Conservation (phyloP, 2,797 vertebrate species). For the Stomatorhinus walkeri region DNA sequence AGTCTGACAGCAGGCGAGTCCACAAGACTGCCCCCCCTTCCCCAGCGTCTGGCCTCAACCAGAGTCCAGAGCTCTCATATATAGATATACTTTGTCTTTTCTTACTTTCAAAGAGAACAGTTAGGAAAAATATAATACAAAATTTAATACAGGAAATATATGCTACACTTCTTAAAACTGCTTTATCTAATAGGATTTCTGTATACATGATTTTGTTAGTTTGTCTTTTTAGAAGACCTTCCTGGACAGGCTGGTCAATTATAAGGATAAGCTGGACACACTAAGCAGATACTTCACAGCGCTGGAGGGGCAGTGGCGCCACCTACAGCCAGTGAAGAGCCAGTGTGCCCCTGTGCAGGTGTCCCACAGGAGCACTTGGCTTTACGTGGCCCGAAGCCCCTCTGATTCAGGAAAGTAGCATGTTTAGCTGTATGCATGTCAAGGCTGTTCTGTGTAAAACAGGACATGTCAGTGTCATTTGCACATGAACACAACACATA, state of each 20-base stretch:
- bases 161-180: slow-evolving; percentile 71
- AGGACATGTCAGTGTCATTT: background rate
- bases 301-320: background rate
- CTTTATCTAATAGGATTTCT: slow-evolving; percentile 56
- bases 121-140: slow-evolving; percentile 99
- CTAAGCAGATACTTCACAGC: slow-evolving; percentile 57
- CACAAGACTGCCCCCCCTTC: slow-evolving; percentile 52
- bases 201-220: slow-evolving; percentile 44
- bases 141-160: slow-evolving; percentile 86
- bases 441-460: background rate
- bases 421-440: background rate
- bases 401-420: background rate
- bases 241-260: slow-evolving; percentile 57
- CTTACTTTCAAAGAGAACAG: slow-evolving; percentile 64
- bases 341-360: background rate
- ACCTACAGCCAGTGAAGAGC: background rate
- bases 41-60: slow-evolving; percentile 57
- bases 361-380: background rate
- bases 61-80: slow-evolving; percentile 32
- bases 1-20: slow-evolving; percentile 78
- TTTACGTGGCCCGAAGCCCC: background rate
- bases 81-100: slow-evolving; percentile 52
- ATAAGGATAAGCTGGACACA: slow-evolving; percentile 56
- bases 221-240: slow-evolving; percentile 61
- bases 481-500: background rate